Evolutionary conservation across 2,113 vertebrate genomes (phyloP), one percentile per base, ranked within the genome.

Genomic region (Pelmatolapia mariae): DNA sequence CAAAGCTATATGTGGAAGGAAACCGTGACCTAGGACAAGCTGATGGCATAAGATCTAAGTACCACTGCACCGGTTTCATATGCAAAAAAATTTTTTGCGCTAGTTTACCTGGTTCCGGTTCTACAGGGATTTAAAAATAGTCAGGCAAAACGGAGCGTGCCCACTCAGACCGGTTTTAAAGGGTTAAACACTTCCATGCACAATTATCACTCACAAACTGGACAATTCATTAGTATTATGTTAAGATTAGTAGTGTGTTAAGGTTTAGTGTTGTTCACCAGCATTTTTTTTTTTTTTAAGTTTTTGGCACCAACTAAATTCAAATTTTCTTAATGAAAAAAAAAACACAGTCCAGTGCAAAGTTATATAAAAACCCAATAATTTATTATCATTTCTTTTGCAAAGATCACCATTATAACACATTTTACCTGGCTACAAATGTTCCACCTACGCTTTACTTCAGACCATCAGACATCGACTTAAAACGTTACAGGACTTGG

Each of bases 331-430:
- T 8, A 52, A 68, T 47, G 2, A 10, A 8, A 10, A 52, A 59
- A 61, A 13, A 80, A 86, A 36, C 38, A 89, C 53, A 22, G 81
- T 50, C 36, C 76, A 33, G 24, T 87, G 85, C 61, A 31, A 80
- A 33, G n/a, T 93, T 86, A 78, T 95, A 95, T 88, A 93, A 94
- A 95, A 97, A 95, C 73, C 73, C 96, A 98, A 98, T 98, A 98
- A 98, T 98, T 98, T 98, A 98, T 98, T 98, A 95, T 96, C 90
- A 95, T 97, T 96, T 96, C 71, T 93, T 96, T 94, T 92, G 93
- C 94, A 96, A 95, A 93, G 92, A 94, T 96, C 97, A 99, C 98
- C 97, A 96, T 97, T 96, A 97, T 95, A 97, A 98, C 97, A 97
- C 94, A 97, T 96, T 95, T 96, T 95, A 97, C 87, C 95, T 97